A percentile compares a stretch with the other conserved stretches of the same genome.
These are phyloP conservation scores for Morone chrysops DNA, from an alignment of 2,113 vertebrate species.

Conservation along the genomic window DNA sequence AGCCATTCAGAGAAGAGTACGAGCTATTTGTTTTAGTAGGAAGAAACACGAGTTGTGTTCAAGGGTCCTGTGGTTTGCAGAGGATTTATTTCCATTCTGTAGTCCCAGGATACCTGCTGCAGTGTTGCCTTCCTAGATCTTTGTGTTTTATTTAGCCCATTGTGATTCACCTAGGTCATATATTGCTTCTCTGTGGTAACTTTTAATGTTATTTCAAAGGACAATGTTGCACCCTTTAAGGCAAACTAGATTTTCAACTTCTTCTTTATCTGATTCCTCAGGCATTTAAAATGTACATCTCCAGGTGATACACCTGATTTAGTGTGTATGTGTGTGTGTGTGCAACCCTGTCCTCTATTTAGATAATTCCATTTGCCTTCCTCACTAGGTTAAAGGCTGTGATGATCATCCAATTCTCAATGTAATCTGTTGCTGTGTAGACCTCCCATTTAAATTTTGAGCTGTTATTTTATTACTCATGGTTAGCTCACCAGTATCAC, in stretches of 20 bases:
- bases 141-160: constrained; percentile 19
- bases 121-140: background rate
- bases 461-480: background rate
- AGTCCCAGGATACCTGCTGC: background rate
- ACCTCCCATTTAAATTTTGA: background rate
- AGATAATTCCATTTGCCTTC: too few relatives aligned
- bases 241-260: background rate
- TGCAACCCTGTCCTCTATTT: too few relatives aligned
- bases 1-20: background rate
- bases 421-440: background rate
- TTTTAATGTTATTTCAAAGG: background rate
- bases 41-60: constrained; percentile 11
- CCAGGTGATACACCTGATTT: background rate
- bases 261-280: background rate
- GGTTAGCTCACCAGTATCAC: too few relatives aligned
- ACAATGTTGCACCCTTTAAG: background rate
- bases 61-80: constrained; percentile 8
- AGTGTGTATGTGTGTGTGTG: background rate
- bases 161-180: background rate
- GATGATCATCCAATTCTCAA: background rate
- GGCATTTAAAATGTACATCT: too few relatives aligned
- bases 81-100: background rate
- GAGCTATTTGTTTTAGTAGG: background rate
- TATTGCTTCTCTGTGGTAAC: background rate
- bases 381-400: background rate